Evolutionary conservation across 1,140 invertebrate species (phyloP), one percentile per base, ranked within the genome.

Genomic region (Eupristina koningsbergeri): DNA sequence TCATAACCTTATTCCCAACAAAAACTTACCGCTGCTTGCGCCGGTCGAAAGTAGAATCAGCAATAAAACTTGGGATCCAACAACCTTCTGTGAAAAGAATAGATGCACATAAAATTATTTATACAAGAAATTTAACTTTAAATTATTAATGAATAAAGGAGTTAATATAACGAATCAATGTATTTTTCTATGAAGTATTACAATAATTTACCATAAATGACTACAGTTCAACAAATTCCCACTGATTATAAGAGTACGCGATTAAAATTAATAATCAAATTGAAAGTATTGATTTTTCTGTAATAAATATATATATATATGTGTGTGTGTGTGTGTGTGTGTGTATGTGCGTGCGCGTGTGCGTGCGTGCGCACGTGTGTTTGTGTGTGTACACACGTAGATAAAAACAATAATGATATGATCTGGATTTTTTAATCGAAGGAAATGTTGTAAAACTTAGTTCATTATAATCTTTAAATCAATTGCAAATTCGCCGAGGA

Each of bases 401-500:
- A n/a, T n/a, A n/a, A n/a, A n/a, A n/a, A n/a, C n/a, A n/a, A n/a
- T 36, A n/a, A 76, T 36, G 22, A 26, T 1, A 34, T 58, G 22
- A 1, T 58, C 3, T 19, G 58, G 9, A 19, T 0, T 53, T 17
- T 50, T 53, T 39, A 41, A 41, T 39, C 67, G 22, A 71, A 41
- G 67, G 6, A 50, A 22, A 74, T 50, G n/a, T 41, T 78, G 76
- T 29, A 63, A 78, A 64, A 63, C 34, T 0, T 34, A 34, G 3
- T 53, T 83, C 53, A 26, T 39, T 80, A 67, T 80, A 71, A 80
- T 84, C 85, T 80, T 74, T 26, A 8, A 64, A 84, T 84, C 83
- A 13, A 75, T 87, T 88, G 86, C 86, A 86, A 84, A 80, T 84
- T 88, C 85, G 81, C 85, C 86, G 84, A 87, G 88, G 86, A 89